phyloP scores from a whole-genome alignment of 2,888 invertebrate species.

The Laothoe populi region DNA sequence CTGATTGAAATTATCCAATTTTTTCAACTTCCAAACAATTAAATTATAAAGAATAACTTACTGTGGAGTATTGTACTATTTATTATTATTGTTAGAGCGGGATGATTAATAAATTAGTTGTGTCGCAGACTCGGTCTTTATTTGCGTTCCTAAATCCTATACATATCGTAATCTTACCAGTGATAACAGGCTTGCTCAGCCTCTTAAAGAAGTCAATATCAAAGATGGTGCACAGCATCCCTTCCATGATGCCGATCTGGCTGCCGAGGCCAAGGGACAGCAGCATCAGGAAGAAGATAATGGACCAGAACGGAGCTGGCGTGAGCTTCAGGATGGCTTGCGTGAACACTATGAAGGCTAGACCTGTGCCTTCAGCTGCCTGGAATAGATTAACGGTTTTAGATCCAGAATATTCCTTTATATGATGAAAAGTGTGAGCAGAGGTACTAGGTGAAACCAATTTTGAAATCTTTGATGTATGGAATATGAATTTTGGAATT shows the following conservation, averaged over 20 bases:
- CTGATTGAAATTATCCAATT: no score
- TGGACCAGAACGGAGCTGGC: slow-evolving; percentile 97
- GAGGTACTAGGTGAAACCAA: no score
- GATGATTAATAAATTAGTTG: no score
- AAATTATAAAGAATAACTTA: no score
- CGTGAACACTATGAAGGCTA: slow-evolving; percentile 98
- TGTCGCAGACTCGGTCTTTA: no score
- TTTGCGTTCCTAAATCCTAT: no score
- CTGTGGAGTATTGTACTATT: no score
- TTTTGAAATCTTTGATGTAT: no score
- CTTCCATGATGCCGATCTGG: slow-evolving; percentile 98
- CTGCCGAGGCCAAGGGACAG: slow-evolving; percentile 96
- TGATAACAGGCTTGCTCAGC: slow-evolving; percentile 94
- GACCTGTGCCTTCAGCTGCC: slow-evolving; percentile 98
- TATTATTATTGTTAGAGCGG: no score
- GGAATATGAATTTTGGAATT: no score
- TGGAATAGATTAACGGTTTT: slow-evolving; percentile 60
- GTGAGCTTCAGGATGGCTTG: slow-evolving; percentile 97
- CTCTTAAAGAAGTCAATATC: slow-evolving; percentile 96
- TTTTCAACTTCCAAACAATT: no score
- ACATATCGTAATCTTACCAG: slow-evolving; percentile 82
- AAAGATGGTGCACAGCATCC: slow-evolving; percentile 97
- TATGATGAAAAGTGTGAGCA: no score
- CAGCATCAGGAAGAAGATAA: slow-evolving; percentile 98
- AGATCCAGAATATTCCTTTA: neutral